These are phyloP conservation scores for Galerucella nymphaeae DNA, from an alignment of 2,888 invertebrate genomes.

Conservation along the genomic window DNA sequence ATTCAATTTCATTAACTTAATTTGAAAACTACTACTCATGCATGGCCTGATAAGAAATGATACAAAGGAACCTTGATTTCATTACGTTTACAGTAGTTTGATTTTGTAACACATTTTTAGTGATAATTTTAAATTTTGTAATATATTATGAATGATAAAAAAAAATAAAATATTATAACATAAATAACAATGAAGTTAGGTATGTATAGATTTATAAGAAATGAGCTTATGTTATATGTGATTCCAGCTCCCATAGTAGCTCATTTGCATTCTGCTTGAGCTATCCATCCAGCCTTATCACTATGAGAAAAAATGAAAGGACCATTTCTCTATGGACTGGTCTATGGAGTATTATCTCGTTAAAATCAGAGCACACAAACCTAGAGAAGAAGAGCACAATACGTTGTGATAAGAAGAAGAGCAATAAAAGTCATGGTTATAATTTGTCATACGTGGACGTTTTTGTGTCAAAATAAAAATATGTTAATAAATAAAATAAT, in stretches of 20 bases:
- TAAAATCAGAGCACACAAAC: no score
- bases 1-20: neutral
- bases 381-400: neutral
- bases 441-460: constrained; percentile 29
- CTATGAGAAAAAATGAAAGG: no score
- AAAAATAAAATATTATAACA: neutral
- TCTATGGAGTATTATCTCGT: no score
- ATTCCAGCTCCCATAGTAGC: no score
- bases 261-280: no score
- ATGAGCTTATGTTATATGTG: no score
- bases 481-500: constrained; percentile 23
- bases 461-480: constrained; percentile 22
- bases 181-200: constrained; percentile 16
- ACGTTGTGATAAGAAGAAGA: no score
- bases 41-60: neutral
- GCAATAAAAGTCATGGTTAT: constrained; percentile 4
- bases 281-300: no score
- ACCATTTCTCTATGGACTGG: no score
- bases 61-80: neutral
- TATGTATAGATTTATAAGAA: no score
- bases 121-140: neutral
- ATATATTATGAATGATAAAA: neutral
- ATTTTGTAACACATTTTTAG: neutral
- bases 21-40: neutral
- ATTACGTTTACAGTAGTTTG: neutral